Evolutionary conservation across 2,797 vertebrate species (phyloP).

Genomic region (Myripristis murdjan): DNA sequence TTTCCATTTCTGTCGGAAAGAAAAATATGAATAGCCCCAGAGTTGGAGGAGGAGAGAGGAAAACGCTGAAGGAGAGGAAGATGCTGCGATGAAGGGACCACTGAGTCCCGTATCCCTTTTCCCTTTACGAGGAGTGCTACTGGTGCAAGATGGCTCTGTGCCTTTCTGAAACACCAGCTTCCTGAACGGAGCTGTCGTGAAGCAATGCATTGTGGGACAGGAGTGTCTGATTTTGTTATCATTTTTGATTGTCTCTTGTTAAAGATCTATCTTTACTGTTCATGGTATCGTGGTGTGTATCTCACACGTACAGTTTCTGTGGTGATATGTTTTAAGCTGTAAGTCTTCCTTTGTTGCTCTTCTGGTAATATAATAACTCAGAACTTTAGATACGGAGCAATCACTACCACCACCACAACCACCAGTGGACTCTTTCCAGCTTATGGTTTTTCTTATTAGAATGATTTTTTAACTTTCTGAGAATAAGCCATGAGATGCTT

Average conservation of each 20-base stretch:
- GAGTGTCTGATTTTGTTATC: slow-evolving; percentile 82
- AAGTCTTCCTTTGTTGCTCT: slow-evolving; percentile 88
- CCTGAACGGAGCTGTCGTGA: slow-evolving; percentile 85
- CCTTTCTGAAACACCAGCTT: slow-evolving; percentile 90
- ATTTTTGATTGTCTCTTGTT: slow-evolving; percentile 83
- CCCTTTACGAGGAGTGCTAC: slow-evolving; percentile 86
- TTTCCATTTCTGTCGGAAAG: slow-evolving; percentile 88
- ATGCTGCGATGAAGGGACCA: slow-evolving; percentile 75
- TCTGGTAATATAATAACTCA: slow-evolving; percentile 80
- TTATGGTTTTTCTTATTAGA: slow-evolving; percentile 71
- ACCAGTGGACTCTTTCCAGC: slow-evolving; percentile 73
- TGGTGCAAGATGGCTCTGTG: slow-evolving; percentile 88
- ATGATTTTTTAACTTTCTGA: slow-evolving; percentile 78
- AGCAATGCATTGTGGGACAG: slow-evolving; percentile 89
- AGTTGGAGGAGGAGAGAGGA: slow-evolving; percentile 59
- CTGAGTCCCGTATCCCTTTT: slow-evolving; percentile 74
- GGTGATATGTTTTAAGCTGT: slow-evolving; percentile 81
- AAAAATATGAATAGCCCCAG: slow-evolving; percentile 74
- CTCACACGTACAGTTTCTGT: slow-evolving; percentile 78
- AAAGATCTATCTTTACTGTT: slow-evolving; percentile 76
- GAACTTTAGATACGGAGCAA: slow-evolving; percentile 82
- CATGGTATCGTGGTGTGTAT: slow-evolving; percentile 79
- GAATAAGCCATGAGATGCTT: slow-evolving; percentile 89
- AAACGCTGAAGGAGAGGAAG: slow-evolving; percentile 54
- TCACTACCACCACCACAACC: slow-evolving; percentile 75